Conservation (phyloP, 2,888 invertebrate genomes). For the Polydrusus cervinus region DNA sequence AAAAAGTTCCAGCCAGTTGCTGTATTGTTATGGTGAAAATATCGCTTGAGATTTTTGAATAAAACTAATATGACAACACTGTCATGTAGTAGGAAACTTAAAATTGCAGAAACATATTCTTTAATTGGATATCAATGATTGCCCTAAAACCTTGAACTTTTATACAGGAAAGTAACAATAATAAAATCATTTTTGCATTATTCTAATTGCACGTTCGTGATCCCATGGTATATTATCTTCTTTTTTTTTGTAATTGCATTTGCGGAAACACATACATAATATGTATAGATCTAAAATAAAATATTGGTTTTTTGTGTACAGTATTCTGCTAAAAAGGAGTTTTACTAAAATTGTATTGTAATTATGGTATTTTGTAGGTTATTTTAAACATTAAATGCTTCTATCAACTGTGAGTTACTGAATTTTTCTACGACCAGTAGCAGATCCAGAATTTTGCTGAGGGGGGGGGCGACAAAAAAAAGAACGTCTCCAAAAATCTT, state of each 20-base stretch:
- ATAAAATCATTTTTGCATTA: constrained; percentile 44
- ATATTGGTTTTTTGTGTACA: constrained; percentile 19
- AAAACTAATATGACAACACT: background rate
- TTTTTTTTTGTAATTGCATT: constrained; percentile 31
- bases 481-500: no score
- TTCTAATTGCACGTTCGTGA: constrained; percentile 50
- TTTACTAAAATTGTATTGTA: constrained; percentile 39
- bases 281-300: constrained; percentile 7
- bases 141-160: constrained; percentile 41
- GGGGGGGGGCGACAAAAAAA: no score
- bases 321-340: constrained; percentile 28
- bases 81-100: constrained; percentile 1
- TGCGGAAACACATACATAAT: constrained; percentile 32
- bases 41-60: no score
- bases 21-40: no score
- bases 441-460: no score
- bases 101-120: constrained; percentile 17
- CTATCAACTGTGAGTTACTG: constrained; percentile 21
- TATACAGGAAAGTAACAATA: constrained; percentile 48
- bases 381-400: constrained; percentile 35
- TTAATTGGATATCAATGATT: constrained; percentile 33
- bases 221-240: constrained; percentile 42
- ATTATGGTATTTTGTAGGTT: constrained; percentile 31
- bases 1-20: no score
- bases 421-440: no score